A percentile compares a stretch with the other conserved stretches of the same genome.
Conservation (phyloP, 1,140 invertebrate species). For the Plutomurus gul region DNA sequence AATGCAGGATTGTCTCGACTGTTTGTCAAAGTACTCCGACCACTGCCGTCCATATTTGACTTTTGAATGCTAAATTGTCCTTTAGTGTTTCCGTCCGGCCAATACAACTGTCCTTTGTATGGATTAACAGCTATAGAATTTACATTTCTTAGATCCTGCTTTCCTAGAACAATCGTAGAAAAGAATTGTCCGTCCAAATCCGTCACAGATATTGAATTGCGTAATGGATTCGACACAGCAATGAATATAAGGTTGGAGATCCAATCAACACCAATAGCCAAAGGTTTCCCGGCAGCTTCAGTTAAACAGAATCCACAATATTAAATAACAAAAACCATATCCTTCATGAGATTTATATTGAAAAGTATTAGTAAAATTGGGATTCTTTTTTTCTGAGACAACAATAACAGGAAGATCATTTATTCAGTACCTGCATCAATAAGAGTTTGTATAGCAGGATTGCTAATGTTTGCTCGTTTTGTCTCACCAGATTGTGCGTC, state of each 20-base stretch:
- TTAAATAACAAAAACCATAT: neutral
- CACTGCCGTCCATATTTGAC: constrained; percentile 62
- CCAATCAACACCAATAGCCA: constrained; percentile 75
- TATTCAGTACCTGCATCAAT: constrained; percentile 68
- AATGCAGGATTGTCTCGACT: constrained; percentile 54
- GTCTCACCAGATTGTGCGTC: constrained; percentile 59
- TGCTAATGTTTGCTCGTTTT: constrained; percentile 50
- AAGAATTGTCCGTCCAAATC: constrained; percentile 74
- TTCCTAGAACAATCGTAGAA: constrained; percentile 60
- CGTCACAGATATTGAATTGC: constrained; percentile 47
- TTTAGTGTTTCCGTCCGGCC: constrained; percentile 60
- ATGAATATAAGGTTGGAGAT: constrained; percentile 62
- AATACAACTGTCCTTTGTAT: constrained; percentile 67
- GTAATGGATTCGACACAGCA: constrained; percentile 41
- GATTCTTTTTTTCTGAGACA: too few relatives aligned
- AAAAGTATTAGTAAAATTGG: neutral
- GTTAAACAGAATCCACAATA: too few relatives aligned
- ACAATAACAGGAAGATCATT: too few relatives aligned
- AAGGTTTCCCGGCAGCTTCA: constrained; percentile 64
- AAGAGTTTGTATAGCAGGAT: constrained; percentile 66
- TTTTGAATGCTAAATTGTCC: constrained; percentile 64
- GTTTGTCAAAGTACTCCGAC: constrained; percentile 59
- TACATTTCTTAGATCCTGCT: constrained; percentile 55
- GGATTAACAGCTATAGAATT: constrained; percentile 71
- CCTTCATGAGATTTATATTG: neutral